phyloP scores from a whole-genome alignment of 1,140 invertebrate species.

The Pseudomyrmex sp. region DNA sequence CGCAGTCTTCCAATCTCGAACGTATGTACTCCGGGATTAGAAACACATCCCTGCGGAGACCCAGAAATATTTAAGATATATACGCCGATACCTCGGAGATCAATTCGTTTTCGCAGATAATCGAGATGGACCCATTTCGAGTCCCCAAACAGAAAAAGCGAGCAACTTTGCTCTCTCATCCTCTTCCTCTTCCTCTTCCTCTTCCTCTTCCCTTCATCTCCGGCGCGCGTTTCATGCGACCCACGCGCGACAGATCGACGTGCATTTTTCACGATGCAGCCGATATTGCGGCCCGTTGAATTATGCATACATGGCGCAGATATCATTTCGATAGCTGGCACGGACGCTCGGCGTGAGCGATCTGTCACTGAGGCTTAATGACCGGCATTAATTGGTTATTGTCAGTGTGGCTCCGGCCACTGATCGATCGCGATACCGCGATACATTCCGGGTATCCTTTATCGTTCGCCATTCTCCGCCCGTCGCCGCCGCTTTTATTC shows the following conservation, averaged over 20 bases:
- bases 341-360: constrained; percentile 60
- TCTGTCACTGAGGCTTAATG: constrained; percentile 72
- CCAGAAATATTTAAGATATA: constrained; percentile 19
- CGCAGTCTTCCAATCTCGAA: background rate
- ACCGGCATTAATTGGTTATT: constrained; percentile 73
- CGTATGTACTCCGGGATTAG: background rate
- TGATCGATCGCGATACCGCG: constrained; percentile 40
- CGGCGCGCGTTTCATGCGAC: constrained; percentile 9
- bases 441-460: background rate
- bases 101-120: constrained; percentile 30
- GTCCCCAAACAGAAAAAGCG: constrained; percentile 38
- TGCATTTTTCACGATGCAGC: constrained; percentile 57
- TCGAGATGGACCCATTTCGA: constrained; percentile 21
- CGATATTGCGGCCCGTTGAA: constrained; percentile 63
- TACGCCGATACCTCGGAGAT: background rate
- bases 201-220: background rate
- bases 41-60: background rate
- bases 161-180: background rate
- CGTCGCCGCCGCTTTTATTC: background rate
- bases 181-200: too few relatives aligned
- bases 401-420: constrained; percentile 53
- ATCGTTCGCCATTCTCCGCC: background rate
- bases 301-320: constrained; percentile 67
- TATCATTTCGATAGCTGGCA: constrained; percentile 67
- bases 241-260: constrained; percentile 58